Base-by-base conservation (phyloP, 2,888 invertebrate species). In the Venusia cambrica region DNA sequence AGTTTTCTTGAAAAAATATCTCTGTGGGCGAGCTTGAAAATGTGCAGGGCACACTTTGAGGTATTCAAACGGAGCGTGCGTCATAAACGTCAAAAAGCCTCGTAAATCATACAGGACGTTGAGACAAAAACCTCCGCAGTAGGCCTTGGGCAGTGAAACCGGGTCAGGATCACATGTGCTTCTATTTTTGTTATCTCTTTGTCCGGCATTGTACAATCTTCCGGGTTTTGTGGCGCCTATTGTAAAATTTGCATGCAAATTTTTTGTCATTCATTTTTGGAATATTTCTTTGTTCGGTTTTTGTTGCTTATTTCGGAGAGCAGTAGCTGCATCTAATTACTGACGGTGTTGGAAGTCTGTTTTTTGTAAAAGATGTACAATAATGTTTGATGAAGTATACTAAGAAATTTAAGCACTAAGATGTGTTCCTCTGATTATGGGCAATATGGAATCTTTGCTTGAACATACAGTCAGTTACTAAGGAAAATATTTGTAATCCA, bases 151-250 rank as follows among this genome's bases (percentile, higher is more conserved):
- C 31, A 75, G 62, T 65, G 56, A 77, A 84, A 85, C 76, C 77
- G 78, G 84, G 84, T 84, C 84, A 84, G 77, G 67, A 78, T 80
- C 80, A 85, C 85, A 87, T 85, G 85, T 87, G 87, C 74, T 71
- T 62, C 72, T 57, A 60, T 46, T 48, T n/a, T n/a, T n/a, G n/a
- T n/a, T n/a, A n/a, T n/a, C n/a, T 53, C 60, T 64, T 78, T 71
- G 73, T 73, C 59, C 46, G 26, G 52, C 57, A 66, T 84, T 85
- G 77, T 84, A 68, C 78, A 84, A 81, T 74, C 81, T 85, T 84
- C 81, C 83, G 81, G 81, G 74, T 74, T 69, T 61, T 47, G 43
- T 55, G 54, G 56, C 55, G 49, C 56, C 67, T 58, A 68, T 77
- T 76, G 74, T 78, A 50, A 48, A 49, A 66, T 63, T 45, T 60